phyloP scores from a whole-genome alignment of 2,797 vertebrate species.

The Onychomys torridus region DNA sequence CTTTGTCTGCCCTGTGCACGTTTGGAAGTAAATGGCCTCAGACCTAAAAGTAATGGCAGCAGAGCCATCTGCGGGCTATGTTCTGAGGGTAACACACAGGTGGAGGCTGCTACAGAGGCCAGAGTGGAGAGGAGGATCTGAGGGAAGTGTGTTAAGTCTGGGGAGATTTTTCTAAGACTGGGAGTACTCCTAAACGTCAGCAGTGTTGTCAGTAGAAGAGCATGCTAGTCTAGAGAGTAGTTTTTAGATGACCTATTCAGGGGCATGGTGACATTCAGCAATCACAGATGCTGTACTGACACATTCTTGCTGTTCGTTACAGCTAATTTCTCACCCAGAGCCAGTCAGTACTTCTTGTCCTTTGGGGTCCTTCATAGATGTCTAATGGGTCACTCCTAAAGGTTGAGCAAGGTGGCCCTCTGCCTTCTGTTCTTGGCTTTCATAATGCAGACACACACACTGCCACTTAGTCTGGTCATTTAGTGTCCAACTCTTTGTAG shows the following conservation, averaged over 20 bases:
- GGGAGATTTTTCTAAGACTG: not conserved
- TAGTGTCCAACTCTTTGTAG: not conserved
- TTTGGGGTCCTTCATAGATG: not conserved
- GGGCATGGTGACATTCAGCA: not conserved
- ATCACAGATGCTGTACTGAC: not conserved
- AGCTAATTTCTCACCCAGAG: not conserved
- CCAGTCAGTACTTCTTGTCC: not conserved
- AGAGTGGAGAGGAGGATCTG: not conserved
- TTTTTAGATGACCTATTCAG: not conserved
- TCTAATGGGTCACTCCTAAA: not conserved
- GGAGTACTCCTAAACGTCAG: not conserved
- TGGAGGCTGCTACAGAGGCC: not conserved
- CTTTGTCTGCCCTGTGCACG: not conserved
- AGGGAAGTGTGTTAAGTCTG: not conserved
- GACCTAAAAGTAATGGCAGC: not conserved
- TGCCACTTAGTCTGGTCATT: not conserved
- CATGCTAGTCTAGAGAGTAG: not conserved
- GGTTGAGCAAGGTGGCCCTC: not conserved
- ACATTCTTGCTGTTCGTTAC: not conserved
- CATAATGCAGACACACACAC: rapidly evolving
- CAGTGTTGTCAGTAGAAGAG: not conserved
- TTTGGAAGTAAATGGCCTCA: not conserved
- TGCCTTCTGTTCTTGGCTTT: not conserved
- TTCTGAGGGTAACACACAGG: too few relatives aligned
- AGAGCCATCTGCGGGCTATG: not conserved